These are phyloP conservation scores for Bruchidius siliquastri DNA, from an alignment of 2,888 invertebrate species.

Conservation along the genomic window DNA sequence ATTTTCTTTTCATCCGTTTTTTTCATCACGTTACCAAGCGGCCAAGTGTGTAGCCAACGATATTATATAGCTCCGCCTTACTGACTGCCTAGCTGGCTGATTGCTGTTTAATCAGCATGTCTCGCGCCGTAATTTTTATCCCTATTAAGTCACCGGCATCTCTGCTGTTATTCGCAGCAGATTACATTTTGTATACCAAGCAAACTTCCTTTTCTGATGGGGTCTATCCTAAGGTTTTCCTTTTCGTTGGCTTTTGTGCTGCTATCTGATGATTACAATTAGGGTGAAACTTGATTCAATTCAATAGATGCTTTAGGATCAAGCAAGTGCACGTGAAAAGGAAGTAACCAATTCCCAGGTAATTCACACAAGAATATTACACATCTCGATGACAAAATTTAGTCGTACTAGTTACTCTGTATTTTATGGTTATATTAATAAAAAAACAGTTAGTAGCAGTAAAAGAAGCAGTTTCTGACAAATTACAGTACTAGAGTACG, in stretches of 20 bases:
- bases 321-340: no score
- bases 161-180: neutral
- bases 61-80: neutral
- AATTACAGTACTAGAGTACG: no score
- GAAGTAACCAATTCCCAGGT: no score
- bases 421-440: no score
- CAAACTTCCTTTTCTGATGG: neutral
- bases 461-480: no score
- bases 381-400: no score
- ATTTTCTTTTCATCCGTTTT: neutral
- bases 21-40: neutral
- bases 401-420: no score
- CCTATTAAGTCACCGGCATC: constrained; percentile 34
- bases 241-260: neutral
- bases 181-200: neutral
- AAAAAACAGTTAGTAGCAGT: no score
- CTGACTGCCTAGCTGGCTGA: constrained; percentile 29
- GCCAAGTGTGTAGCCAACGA: neutral
- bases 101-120: constrained; percentile 46
- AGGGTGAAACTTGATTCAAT: neutral
- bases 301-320: neutral
- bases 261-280: neutral
- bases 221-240: neutral
- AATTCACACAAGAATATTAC: no score
- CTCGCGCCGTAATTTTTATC: constrained; percentile 45